These are phyloP conservation scores for Atherinosoma microstoma DNA, from an alignment of 2,797 vertebrate genomes.

Conservation along the genomic window DNA sequence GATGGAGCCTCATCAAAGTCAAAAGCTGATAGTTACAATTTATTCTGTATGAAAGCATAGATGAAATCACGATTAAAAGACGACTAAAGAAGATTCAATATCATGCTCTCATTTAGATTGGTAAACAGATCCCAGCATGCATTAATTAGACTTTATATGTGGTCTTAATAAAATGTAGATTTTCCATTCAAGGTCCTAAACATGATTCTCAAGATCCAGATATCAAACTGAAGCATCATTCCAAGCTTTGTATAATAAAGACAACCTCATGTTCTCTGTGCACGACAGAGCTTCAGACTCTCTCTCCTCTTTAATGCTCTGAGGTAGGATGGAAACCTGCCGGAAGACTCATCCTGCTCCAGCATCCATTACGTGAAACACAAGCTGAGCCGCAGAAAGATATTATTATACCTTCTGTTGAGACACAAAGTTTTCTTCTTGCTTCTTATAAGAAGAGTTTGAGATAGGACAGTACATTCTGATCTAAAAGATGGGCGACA, in stretches of 20 bases:
- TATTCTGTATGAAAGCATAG: neutral
- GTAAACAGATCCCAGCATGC: neutral
- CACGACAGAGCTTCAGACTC: neutral
- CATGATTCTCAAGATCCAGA: neutral
- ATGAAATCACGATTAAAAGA: neutral
- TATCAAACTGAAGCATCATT: neutral
- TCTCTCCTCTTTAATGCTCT: slow-evolving; percentile 14
- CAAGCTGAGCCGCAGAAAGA: slow-evolving; percentile 18
- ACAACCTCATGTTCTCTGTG: neutral
- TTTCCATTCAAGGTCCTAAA: too few species aligned
- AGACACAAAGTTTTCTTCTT: neutral
- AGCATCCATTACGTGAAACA: slow-evolving; percentile 42
- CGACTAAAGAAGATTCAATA: too few species aligned
- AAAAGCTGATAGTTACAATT: neutral
- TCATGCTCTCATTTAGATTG: neutral
- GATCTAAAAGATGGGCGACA: neutral
- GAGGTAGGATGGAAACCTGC: slow-evolving; percentile 10
- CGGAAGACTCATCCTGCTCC: slow-evolving; percentile 1
- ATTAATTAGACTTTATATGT: too few species aligned
- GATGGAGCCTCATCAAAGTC: neutral
- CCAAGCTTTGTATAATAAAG: neutral
- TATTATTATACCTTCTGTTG: slow-evolving; percentile 5
- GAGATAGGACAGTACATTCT: neutral
- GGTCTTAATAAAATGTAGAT: too few species aligned
- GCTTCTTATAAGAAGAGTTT: neutral